Evolutionary conservation across 53 echinoderm and acorn worm genomes (phyloP), one percentile per base, ranked within the genome.

Genomic region (Luidia sarsii): DNA sequence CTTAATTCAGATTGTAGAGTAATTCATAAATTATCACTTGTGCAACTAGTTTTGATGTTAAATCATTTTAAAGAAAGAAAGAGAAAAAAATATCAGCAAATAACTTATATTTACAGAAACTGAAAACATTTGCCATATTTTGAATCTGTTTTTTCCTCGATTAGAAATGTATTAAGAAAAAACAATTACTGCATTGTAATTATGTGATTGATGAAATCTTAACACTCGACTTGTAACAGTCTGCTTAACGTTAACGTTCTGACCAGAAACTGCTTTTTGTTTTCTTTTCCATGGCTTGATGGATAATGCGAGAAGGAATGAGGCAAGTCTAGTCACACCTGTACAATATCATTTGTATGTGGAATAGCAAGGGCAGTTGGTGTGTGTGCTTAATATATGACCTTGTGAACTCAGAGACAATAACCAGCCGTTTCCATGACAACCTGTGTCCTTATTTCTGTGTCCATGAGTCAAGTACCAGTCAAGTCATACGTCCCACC

Each of bases 341-440:
- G 60, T 61, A 61, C 61, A 61, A 61, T 77, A 61, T 33, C 59
- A 77, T 60, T 41, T 25, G 60, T 72, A 56, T 16, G 39, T 72
- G 72, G 72, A 56, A 32, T 54, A 54, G 55, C 34, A 35, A 55
- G 72, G 36, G 38, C 54, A 21, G 23, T 82, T 70, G 83, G 70
- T 83, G 83, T 72, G 84, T 84, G 84, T 84, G 73, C 72, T 84
- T 84, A 72, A 72, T 71, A 73, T 64, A 72, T 60, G 54, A 69
- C 82, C 62, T 77, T 60, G 77, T 77, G 33, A 77, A 59, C 77
- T 77, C 61, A 33, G 77, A 77, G 77, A 77, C 77, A 77, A 77
- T 77, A 77, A 41, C 16, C 38, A 20, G 2, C 10, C 18, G 46
- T 38, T 77, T 77, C 43, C 77, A 27, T 60, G 13, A 57, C 23